A percentile compares a stretch with the other conserved stretches of the same genome.
Conservation (phyloP, 2,797 vertebrate species). For the Agapornis canus region DNA sequence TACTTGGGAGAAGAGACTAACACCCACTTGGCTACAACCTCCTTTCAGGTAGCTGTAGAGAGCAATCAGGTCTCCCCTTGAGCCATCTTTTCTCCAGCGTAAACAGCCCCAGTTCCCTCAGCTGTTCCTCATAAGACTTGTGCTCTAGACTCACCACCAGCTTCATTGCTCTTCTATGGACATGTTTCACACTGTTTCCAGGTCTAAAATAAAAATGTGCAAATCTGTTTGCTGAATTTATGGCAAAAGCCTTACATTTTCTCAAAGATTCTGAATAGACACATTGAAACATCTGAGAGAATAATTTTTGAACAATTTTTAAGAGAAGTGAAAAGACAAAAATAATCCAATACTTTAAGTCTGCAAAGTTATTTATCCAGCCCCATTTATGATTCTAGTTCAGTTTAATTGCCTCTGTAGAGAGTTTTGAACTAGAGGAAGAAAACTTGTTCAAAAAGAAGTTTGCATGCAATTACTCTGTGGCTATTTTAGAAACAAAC, state of each 20-base stretch:
- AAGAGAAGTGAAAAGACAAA: not conserved
- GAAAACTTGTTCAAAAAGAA: not conserved
- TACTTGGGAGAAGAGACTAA: not conserved
- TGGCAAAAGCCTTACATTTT: not conserved
- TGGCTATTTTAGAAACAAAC: not conserved
- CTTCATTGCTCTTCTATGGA: not conserved
- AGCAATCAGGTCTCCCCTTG: not conserved
- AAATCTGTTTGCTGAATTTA: not conserved
- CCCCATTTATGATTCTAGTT: not conserved
- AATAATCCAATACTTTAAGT: not conserved
- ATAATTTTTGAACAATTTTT: not conserved
- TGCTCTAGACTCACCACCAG: not conserved
- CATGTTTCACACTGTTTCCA: not conserved
- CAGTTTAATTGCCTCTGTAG: conserved; percentile 10
- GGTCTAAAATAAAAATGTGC: not conserved
- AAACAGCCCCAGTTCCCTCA: not conserved
- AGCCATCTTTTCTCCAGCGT: not conserved
- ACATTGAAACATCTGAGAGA: not conserved
- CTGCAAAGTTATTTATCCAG: not conserved
- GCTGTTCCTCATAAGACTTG: not conserved
- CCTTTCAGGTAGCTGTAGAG: not conserved
- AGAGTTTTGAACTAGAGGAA: conserved; percentile 23
- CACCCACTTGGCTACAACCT: not conserved
- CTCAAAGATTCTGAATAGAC: not conserved
- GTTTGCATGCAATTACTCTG: not conserved